A percentile compares a stretch with the other conserved stretches of the same genome.
Conservation (phyloP, 1,140 invertebrate genomes). For the Onthophagus taurus region DNA sequence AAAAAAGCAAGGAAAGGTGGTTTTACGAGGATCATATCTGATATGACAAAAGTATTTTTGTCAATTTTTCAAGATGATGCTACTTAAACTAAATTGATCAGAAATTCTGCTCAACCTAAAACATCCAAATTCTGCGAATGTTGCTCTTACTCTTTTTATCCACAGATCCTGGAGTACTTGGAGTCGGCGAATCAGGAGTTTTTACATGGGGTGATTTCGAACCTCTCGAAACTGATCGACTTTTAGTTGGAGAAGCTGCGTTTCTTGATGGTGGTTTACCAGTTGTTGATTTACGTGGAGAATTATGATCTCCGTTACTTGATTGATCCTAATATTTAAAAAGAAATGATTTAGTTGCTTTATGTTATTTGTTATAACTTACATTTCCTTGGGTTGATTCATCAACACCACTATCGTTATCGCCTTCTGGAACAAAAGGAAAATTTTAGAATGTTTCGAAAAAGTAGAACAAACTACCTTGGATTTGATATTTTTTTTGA, state of each 20-base stretch:
- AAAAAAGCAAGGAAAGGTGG: too few relatives aligned
- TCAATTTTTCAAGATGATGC: too few relatives aligned
- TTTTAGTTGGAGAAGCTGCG: constrained; percentile 46
- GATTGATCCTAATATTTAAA: constrained; percentile 36
- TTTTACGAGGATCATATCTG: too few relatives aligned
- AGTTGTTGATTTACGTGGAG: constrained; percentile 47
- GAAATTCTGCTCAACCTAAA: too few relatives aligned
- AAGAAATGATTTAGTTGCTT: too few relatives aligned
- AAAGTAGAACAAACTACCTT: background rate
- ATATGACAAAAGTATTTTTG: too few relatives aligned
- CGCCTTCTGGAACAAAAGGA: constrained; percentile 54
- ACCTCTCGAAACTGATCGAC: constrained; percentile 47
- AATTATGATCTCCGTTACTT: constrained; percentile 51
- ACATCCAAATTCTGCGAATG: background rate
- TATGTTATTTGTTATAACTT: too few relatives aligned
- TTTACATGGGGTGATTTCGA: constrained; percentile 47
- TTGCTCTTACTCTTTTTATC: constrained; percentile 68
- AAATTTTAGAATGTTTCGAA: background rate
- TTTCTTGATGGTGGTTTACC: constrained; percentile 34
- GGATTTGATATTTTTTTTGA: too few relatives aligned
- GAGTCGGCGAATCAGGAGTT: constrained; percentile 50
- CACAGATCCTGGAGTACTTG: constrained; percentile 39
- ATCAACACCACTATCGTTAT: constrained; percentile 69
- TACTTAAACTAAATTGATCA: too few relatives aligned
- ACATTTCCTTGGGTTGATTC: constrained; percentile 68